Evolutionary conservation across 2,888 invertebrate genomes (phyloP), one percentile per base, ranked within the genome.

Genomic region (Aphodius granarius): DNA sequence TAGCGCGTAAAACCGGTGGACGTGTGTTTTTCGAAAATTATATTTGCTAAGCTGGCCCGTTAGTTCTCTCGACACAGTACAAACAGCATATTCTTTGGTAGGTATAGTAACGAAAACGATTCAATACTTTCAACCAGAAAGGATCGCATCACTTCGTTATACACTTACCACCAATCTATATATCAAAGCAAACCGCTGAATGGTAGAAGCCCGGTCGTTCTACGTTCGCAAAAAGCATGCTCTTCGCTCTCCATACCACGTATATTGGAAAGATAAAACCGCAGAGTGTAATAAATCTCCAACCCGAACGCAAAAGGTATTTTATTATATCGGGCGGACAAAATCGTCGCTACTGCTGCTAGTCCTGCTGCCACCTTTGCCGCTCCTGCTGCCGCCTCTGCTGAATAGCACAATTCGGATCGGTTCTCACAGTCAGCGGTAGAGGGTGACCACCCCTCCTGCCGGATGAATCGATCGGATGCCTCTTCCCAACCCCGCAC

Each of bases 401-500:
- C 43, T 43, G 43, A 43, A 43, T 43, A 43, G 43, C 43, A 43
- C 43, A 43, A 43, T 43, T 43, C 43, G 13, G 43, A 72, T 75
- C 75, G 22, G 75, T 75, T 75, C 75, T 64, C 68, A 68, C 73
- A 64, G 70, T 43, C 43, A 43, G 21, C 65, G 18, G 63, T 19
- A 73, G 63, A 66, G 66, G 63, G 73, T 64, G 68, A 68, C 74
- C 63, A 73, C 43, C 23, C 43, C 43, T 43, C 43, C 2, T 65
- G n/a, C n/a, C n/a, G n/a, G n/a, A n/a, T n/a, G 73, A 73, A 76
- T 76, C 76, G 76, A 76, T 76, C 71, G 74, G 74, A 71, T 64
- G 76, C 72, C 43, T 74, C 74, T 74, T 72, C 20, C 70, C 71
- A 72, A 76, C 76, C 76, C 76, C 76, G 74, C 76, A 83, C 84